Evolutionary conservation across 2,113 vertebrate species (phyloP), one percentile per base, ranked within the genome.

Genomic region (Apeltes quadracus): DNA sequence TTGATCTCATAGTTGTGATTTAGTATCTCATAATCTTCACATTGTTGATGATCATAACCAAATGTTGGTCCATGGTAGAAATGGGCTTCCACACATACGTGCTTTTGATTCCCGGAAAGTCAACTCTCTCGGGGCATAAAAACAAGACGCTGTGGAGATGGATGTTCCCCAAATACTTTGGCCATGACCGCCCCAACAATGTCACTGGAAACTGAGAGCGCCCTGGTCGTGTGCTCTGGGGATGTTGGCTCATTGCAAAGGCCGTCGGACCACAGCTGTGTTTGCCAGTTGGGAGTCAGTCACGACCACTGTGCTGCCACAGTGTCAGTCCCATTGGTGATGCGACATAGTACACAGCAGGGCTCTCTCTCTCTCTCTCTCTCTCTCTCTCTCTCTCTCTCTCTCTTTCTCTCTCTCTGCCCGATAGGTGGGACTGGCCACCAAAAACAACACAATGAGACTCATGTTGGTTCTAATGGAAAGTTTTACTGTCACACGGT

Each of bases 381-480:
- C n/a, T n/a, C n/a, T n/a, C n/a, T n/a, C n/a, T n/a, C n/a, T n/a
- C n/a, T n/a, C n/a, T n/a, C n/a, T n/a, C n/a, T n/a, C n/a, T n/a
- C n/a, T n/a, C n/a, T n/a, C n/a, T n/a, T n/a, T n/a, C 43, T 74
- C 34, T 18, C 65, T 78, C 57, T 75, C 81, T 63, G 3, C 78
- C 75, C 56, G 82, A 46, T 70, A 76, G 73, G 72, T 68, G 79
- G 77, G 71, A 66, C 46, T 13, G 36, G 63, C 69, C 76, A 78
- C 83, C 76, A 86, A 83, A 57, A 86, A 88, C 61, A 82, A 87
- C 85, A 85, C 43, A 83, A 32, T 43, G 38, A 69, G 76, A 81
- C 76, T 51, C 57, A 55, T 68, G 76, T 83, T 63, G 81, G 79
- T 82, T 87, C 81, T 41, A 87, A 82, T 83, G 87, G 87, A 84